Evolutionary conservation across 2,113 vertebrate species (phyloP).

Genomic region (Xenopus tropicalis): UCB_Xtro_10.0 CM004447.2:135073501-135074000

Average conservation of each 20-base stretch:
- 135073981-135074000: constrained; percentile 24
- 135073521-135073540: no score
- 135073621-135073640: no score
- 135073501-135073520: no score
- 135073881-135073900: constrained; percentile 17
- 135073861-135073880: neutral
- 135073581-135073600: no score
- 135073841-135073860: constrained; percentile 32
- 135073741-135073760: constrained; percentile 20
- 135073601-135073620: no score
- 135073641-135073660: neutral
- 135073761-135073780: neutral
- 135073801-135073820: constrained; percentile 25
- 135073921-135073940: constrained; percentile 11
- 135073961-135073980: constrained; percentile 15
- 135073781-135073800: constrained; percentile 6
- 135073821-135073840: constrained; percentile 8
- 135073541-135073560: no score
- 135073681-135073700: constrained; percentile 6
- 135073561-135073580: no score
- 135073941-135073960: constrained; percentile 29
- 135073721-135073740: constrained; percentile 6
- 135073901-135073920: constrained; percentile 13
- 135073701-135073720: neutral
- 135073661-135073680: neutral